Evolutionary conservation across 2,113 vertebrate genomes (phyloP), one percentile per base, ranked within the genome.

Genomic region (Heloderma charlesbogerti): DNA sequence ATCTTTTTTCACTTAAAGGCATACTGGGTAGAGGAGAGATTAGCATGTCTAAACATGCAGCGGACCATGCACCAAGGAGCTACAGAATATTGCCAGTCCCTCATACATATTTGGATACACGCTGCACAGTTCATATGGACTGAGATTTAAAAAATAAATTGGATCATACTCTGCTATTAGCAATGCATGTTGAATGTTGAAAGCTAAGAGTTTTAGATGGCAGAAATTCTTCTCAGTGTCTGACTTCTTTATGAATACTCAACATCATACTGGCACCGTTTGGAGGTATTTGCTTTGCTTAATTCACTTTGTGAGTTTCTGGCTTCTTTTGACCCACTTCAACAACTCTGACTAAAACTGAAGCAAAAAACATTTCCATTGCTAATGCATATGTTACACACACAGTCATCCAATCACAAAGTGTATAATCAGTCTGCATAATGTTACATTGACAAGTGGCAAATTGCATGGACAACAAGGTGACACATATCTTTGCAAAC

Each of bases 171-270:
- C 40, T n/a, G 15, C 75, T 88, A 66, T 79, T 69, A 80, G 75
- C 75, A 80, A 43, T 40, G 2, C 48, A 57, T 74, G 48, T 75
- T 74, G 34, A 75, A 75, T 77, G 57, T 48, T 79, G 40, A 88
- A 67, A 79, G 40, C 57, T 66, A 63, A 15, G 31, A 20, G 9
- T 67, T 45, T 67, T 31, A 48, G n/a, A 75, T 87, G 54, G 60
- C 37, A 40, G 60, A 88, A 48, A 18, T 20, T n/a, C 37, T 66
- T 79, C 67, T 48, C 4, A 10, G 18, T 80, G 2, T 79, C 80
- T 88, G 43, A 75, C 80, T 66, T 67, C 71, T 88, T 88, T 80
- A 88, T 67, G 18, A 88, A 67, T 48, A 79, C 40, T 80, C 80
- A 80, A 88, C 43, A 45, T 12, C 18, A 67, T 75, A 48, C n/a